phyloP scores from a whole-genome alignment of 2,888 invertebrate species.

The Cremastinae sp. region DNA sequence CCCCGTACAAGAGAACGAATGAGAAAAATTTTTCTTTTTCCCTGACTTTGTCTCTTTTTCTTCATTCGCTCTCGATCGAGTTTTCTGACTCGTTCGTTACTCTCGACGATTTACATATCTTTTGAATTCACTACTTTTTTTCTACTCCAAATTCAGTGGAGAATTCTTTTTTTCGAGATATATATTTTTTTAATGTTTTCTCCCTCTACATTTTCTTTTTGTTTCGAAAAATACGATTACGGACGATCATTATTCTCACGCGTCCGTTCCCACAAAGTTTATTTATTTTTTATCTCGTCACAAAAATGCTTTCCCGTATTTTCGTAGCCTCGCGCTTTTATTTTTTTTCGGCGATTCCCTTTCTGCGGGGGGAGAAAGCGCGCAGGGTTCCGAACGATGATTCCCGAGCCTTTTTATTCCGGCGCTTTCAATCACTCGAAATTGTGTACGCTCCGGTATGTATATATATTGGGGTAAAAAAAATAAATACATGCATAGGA shows the following conservation, averaged over 20 bases:
- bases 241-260: no score
- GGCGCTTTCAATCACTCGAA: constrained; percentile 16
- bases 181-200: neutral
- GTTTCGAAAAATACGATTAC: no score
- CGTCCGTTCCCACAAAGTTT: neutral
- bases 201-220: constrained; percentile 1
- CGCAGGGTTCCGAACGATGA: constrained; percentile 20
- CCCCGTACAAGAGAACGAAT: constrained; percentile 6
- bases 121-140: constrained; percentile 3
- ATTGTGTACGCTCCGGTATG: neutral
- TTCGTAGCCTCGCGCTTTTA: constrained; percentile 61
- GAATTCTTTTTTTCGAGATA: no score
- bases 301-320: constrained; percentile 29
- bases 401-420: constrained; percentile 46
- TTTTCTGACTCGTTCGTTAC: no score
- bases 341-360: constrained; percentile 46
- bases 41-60: constrained; percentile 39
- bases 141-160: constrained; percentile 2
- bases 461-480: neutral
- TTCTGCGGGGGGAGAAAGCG: constrained; percentile 53
- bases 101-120: neutral
- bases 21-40: constrained; percentile 60
- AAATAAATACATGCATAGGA: constrained; percentile 11
- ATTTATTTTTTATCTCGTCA: constrained; percentile 31
- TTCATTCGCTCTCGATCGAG: constrained; percentile 21